Percentiles rank a stretch among this genome's conserved stretches.
These are phyloP conservation scores for Aphaenogaster rudis DNA, from an alignment of 1,140 invertebrate genomes.

Conservation along the genomic window DNA sequence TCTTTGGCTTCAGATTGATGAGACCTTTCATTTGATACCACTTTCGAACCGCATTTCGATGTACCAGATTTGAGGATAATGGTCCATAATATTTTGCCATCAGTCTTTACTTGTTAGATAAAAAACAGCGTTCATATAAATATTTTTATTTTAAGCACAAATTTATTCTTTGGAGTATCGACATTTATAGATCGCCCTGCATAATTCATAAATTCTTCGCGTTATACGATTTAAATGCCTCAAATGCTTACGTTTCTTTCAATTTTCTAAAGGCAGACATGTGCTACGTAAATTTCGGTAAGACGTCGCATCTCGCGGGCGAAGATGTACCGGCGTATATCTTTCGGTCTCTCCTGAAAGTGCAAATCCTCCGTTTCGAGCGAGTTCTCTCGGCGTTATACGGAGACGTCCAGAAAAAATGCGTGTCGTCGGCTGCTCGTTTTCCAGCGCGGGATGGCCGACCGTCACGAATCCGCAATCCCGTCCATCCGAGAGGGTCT, in stretches of 20 bases:
- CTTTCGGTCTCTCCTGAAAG: neutral
- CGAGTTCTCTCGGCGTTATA: neutral
- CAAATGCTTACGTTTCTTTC: neutral
- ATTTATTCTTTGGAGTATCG: constrained; percentile 24
- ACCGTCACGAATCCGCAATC: neutral
- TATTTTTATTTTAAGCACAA: neutral
- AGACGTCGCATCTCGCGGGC: neutral
- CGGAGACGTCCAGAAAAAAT: neutral
- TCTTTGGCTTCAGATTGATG: no score
- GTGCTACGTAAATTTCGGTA: neutral
- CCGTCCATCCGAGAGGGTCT: neutral
- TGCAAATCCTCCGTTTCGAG: neutral
- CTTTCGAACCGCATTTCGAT: no score
- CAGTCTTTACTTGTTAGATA: no score
- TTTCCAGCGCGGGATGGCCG: no score
- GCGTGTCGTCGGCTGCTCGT: neutral
- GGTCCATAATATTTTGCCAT: no score
- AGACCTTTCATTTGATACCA: no score
- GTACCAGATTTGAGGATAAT: no score
- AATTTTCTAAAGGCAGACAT: neutral
- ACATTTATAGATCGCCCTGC: neutral
- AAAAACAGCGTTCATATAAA: neutral
- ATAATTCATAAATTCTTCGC: neutral
- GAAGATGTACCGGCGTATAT: neutral
- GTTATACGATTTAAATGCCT: neutral